A percentile compares a stretch with the other conserved stretches of the same genome.
phyloP scores from a whole-genome alignment of 2,888 invertebrate genomes.

The Macaria notata region DNA sequence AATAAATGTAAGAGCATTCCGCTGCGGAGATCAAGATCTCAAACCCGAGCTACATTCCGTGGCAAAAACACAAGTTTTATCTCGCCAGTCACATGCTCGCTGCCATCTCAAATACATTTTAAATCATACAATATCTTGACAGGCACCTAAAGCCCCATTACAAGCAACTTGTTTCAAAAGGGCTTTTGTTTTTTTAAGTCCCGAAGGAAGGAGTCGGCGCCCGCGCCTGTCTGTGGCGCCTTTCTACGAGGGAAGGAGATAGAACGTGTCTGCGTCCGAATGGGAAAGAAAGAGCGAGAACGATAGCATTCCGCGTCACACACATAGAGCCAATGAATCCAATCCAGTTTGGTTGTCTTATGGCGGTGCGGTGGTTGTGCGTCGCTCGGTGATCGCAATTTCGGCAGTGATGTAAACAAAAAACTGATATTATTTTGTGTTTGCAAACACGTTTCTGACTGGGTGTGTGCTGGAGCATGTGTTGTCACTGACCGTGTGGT shows the following conservation, averaged over 20 bases:
- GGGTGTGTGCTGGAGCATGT: constrained; percentile 58
- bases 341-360: constrained; percentile 74
- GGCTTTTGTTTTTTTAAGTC: constrained; percentile 75
- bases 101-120: constrained; percentile 56
- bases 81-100: constrained; percentile 35
- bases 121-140: constrained; percentile 69
- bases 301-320: constrained; percentile 71
- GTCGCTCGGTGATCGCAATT: constrained; percentile 45
- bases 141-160: constrained; percentile 68
- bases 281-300: constrained; percentile 56
- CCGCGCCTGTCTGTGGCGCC: constrained; percentile 75
- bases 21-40: constrained; percentile 29
- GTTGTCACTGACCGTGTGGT: constrained; percentile 43
- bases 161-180: constrained; percentile 75
- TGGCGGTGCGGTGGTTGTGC: constrained; percentile 64
- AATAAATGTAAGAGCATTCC: constrained; percentile 28
- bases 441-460: constrained; percentile 49
- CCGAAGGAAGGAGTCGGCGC: constrained; percentile 77
- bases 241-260: constrained; percentile 66
- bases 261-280: constrained; percentile 20
- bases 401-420: constrained; percentile 74
- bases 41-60: constrained; percentile 25
- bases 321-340: constrained; percentile 55
- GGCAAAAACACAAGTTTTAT: constrained; percentile 41
- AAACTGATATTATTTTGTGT: constrained; percentile 52